Conservation (phyloP, 1,140 invertebrate species). For the Archivesica marissinica region DNA sequence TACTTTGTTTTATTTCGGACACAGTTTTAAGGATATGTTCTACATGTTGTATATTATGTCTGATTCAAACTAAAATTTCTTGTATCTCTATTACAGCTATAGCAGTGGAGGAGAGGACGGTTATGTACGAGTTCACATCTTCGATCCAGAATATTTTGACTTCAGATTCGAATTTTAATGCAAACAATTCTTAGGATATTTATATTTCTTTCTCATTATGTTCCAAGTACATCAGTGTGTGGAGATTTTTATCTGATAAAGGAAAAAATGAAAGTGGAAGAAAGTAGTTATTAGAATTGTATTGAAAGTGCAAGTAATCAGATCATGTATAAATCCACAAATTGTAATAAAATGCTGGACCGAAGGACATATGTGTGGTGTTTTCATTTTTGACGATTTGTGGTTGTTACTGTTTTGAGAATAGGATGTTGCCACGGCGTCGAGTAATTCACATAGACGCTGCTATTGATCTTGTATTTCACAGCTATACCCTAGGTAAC, state of each 20-base stretch:
- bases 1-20: too few relatives aligned
- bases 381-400: neutral
- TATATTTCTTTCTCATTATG: conserved; percentile 1
- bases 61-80: neutral
- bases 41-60: too few relatives aligned
- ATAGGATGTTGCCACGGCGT: neutral
- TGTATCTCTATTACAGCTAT: conserved; percentile 87
- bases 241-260: neutral
- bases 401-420: neutral
- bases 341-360: conserved; percentile 43
- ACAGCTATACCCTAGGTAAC: too few relatives aligned
- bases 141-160: conserved; percentile 98
- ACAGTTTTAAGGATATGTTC: too few relatives aligned
- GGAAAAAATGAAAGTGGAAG: neutral
- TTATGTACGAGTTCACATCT: conserved; percentile 97
- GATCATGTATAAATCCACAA: neutral
- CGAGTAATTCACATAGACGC: too few relatives aligned
- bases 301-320: conserved; percentile 12
- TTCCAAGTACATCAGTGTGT: neutral
- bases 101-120: conserved; percentile 99
- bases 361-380: conserved; percentile 27
- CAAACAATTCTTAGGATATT: conserved; percentile 21
- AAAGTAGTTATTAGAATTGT: neutral
- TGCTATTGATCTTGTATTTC: neutral
- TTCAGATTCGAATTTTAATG: conserved; percentile 96